Evolutionary conservation across 2,888 invertebrate species (phyloP), one percentile per base, ranked within the genome.

Genomic region (Apomyelois bistriatella): DNA sequence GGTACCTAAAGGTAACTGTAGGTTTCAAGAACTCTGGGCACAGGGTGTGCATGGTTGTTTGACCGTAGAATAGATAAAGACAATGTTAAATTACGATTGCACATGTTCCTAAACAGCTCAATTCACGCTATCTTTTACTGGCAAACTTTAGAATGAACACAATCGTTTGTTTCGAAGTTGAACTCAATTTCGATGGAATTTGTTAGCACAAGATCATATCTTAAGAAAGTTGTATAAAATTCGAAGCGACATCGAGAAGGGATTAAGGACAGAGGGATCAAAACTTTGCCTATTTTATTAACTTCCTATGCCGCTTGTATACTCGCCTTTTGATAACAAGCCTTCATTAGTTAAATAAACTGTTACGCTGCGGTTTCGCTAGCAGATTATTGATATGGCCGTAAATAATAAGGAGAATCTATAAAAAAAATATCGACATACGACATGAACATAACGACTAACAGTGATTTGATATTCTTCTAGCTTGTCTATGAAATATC

Each of bases 271-370:
- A 60, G 62, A 71, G 65, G 72, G 74, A 74, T 74, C 66, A 58
- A 63, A 78, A 77, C 72, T 79, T 77, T 55, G 58, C 42, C 64
- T 63, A 68, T 73, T 70, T 71, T 73, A 67, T 77, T 70, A 76
- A 75, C 75, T 74, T 75, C 69, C 70, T 65, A 70, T 72, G 56
- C 72, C 69, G 72, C 30, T 50, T 72, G 70, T 71, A 70, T 73
- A 70, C 68, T 65, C 66, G 60, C 65, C 10, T 46, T 32, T 16
- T n/a, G 41, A 53, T 32, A 46, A 46, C 6, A 32, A 15, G 15
- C 46, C 13, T 32, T 13, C 1, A 32, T 13, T n/a, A 46, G 43
- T 46, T 30, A 32, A 40, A 32, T 46, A 13, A 13, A 9, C 30
- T 46, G 7, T 28, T 17, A n/a, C 16, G 16, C 5, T 17, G 10